These are phyloP conservation scores for Epinephelus fuscoguttatus DNA, from an alignment of 2,113 vertebrate species.

Conservation along the genomic window DNA sequence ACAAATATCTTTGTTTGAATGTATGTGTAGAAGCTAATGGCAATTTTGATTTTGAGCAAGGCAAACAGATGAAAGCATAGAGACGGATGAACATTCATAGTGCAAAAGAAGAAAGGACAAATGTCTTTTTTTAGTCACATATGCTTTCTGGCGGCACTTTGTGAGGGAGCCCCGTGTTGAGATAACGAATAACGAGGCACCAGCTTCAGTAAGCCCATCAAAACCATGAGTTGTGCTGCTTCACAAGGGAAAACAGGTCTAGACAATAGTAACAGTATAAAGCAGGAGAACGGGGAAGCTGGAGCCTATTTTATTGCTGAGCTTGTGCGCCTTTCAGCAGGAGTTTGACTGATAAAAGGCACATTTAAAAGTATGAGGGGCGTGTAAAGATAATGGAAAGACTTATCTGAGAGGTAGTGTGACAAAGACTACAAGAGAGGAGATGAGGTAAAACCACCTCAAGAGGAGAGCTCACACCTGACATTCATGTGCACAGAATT, in stretches of 20 bases:
- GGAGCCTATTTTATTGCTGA: conserved; percentile 49
- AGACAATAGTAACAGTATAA: conserved; percentile 57
- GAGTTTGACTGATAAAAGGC: conserved; percentile 54
- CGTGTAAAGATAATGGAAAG: conserved; percentile 45
- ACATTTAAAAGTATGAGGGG: conserved; percentile 46
- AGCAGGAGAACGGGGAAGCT: conserved; percentile 31
- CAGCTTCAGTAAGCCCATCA: conserved; percentile 66
- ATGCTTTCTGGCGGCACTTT: conserved; percentile 26
- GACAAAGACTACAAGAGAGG: conserved; percentile 16
- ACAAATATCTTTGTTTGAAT: not conserved
- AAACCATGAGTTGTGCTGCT: conserved; percentile 50
- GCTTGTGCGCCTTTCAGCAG: conserved; percentile 35
- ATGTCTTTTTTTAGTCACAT: conserved; percentile 24
- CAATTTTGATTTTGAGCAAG: not conserved
- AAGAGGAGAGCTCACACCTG: conserved; percentile 16
- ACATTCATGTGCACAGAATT: not conserved
- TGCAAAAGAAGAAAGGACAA: conserved; percentile 29
- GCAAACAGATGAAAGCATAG: not conserved
- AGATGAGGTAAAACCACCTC: conserved; percentile 25
- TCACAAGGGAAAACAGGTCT: conserved; percentile 60
- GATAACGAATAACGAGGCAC: conserved; percentile 65
- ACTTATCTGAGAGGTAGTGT: conserved; percentile 8
- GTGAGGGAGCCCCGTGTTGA: conserved; percentile 52
- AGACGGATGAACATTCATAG: conserved; percentile 7
- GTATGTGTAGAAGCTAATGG: not conserved